These are phyloP conservation scores for Aldrovandia affinis DNA, from an alignment of 2,797 vertebrate species.

Conservation along the genomic window DNA sequence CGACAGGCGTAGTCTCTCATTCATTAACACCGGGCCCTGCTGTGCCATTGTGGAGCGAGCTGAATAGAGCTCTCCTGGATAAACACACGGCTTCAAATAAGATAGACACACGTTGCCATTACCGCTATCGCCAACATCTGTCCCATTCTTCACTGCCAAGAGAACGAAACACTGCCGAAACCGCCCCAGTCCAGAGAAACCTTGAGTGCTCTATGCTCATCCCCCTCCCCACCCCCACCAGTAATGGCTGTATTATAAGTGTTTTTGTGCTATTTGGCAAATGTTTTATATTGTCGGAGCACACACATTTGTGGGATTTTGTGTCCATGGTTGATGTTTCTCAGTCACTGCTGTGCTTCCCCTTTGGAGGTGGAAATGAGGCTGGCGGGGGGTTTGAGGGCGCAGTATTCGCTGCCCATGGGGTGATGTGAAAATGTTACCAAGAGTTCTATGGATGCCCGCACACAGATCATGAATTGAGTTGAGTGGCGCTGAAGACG, in stretches of 20 bases:
- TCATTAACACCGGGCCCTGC: not conserved
- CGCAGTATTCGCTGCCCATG: too few relatives aligned
- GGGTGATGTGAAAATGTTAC: too few relatives aligned
- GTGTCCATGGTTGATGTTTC: not conserved
- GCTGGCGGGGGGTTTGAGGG: not conserved
- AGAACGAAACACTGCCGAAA: not conserved
- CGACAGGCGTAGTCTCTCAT: not conserved
- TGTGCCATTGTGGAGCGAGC: not conserved
- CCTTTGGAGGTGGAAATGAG: not conserved
- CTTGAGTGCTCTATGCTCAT: not conserved
- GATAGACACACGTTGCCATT: too few relatives aligned
- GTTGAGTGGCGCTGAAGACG: too few relatives aligned
- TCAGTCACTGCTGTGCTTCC: not conserved
- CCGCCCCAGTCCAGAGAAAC: not conserved
- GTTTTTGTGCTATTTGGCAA: not conserved
- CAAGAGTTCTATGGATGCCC: too few relatives aligned
- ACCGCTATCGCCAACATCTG: not conserved
- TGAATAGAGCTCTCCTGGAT: not conserved
- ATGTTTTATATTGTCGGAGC: not conserved
- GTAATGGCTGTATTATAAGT: not conserved
- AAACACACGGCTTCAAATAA: too few relatives aligned
- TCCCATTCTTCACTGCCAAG: not conserved
- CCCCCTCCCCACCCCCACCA: not conserved
- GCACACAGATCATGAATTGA: too few relatives aligned
- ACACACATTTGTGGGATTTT: not conserved